Evolutionary conservation across 2,888 invertebrate genomes (phyloP).

Genomic region (Unio pictorum): DNA sequence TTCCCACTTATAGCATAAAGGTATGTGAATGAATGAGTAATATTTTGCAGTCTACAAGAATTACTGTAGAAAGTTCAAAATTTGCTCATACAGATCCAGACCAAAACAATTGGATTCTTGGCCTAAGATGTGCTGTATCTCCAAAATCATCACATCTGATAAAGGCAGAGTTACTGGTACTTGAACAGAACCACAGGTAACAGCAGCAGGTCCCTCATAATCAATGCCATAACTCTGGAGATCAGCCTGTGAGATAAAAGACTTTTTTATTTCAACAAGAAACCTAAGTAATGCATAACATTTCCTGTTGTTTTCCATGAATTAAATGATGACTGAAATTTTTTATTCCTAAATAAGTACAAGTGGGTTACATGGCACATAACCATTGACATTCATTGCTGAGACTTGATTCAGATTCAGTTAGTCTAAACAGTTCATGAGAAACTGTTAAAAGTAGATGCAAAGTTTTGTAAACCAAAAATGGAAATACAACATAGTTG

Average conservation of each 20-base stretch:
- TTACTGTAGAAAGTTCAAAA: no score
- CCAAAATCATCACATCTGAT: not conserved
- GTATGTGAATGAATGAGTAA: no score
- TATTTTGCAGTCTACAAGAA: constrained; percentile 4
- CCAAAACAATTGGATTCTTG: constrained; percentile 16
- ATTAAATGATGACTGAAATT: not conserved
- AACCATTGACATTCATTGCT: no score
- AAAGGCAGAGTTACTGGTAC: constrained; percentile 7
- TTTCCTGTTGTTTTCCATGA: not conserved
- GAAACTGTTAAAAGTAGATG: no score
- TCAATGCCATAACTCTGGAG: constrained; percentile 10
- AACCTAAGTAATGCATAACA: not conserved
- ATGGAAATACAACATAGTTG: no score
- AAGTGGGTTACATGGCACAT: not conserved
- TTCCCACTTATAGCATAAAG: no score
- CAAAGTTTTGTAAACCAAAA: no score
- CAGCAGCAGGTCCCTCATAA: not conserved
- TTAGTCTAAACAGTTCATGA: no score
- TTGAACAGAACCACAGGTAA: constrained; percentile 4
- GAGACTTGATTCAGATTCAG: no score
- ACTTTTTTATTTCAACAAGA: constrained; percentile 2
- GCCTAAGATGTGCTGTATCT: constrained; percentile 13
- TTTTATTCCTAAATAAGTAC: not conserved
- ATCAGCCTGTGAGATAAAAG: constrained; percentile 6
- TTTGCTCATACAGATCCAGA: constrained; percentile 10